Conservation (phyloP, 1,140 invertebrate species). For the Drosophila parvula region DNA sequence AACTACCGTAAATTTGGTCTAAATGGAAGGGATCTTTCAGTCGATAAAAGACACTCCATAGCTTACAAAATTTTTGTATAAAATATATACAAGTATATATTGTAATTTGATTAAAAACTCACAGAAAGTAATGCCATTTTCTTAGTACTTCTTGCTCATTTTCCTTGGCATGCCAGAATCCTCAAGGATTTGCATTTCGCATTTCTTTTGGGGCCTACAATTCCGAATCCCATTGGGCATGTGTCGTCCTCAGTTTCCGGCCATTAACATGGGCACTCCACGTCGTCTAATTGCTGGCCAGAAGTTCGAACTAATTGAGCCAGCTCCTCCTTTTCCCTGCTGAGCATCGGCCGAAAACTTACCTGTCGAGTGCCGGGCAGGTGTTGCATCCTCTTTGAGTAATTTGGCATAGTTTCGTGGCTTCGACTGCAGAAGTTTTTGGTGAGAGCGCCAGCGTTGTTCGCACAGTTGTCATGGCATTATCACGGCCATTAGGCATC, state of each 20-base stretch:
- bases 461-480: slow-evolving; percentile 56
- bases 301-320: slow-evolving; percentile 58
- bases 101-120: slow-evolving; percentile 1
- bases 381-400: slow-evolving; percentile 45
- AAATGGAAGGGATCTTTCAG: neutral
- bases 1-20: slow-evolving; percentile 4
- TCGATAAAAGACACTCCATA: neutral
- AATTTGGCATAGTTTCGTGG: slow-evolving; percentile 63
- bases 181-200: neutral
- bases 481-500: slow-evolving; percentile 59
- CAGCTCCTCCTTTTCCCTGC: slow-evolving; percentile 13
- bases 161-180: too few species aligned
- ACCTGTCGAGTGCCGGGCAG: slow-evolving; percentile 3
- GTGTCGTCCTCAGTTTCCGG: slow-evolving; percentile 23
- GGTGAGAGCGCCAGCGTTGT: slow-evolving; percentile 13
- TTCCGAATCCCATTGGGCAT: neutral
- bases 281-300: slow-evolving; percentile 49
- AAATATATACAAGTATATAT: neutral
- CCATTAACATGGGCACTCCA: slow-evolving; percentile 32
- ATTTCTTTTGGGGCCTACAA: neutral
- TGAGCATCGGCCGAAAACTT: neutral
- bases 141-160: neutral
- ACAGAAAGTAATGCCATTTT: neutral
- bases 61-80: neutral
- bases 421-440: slow-evolving; percentile 47